Evolutionary conservation across 2,797 vertebrate species (phyloP).

Genomic region (Sebastolobus altivelis): DNA sequence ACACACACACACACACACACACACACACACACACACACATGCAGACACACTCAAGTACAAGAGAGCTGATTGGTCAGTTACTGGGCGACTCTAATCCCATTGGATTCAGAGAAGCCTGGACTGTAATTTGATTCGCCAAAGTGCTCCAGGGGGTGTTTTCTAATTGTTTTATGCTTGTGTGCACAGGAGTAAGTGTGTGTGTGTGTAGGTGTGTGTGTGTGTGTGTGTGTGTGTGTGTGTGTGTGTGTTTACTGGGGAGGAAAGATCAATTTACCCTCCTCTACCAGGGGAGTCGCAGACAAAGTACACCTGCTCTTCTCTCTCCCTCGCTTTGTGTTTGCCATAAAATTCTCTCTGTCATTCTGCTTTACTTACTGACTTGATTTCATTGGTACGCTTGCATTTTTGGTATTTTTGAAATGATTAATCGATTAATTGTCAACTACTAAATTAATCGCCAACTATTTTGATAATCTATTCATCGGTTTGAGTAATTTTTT

Average conservation of each 20-base stretch:
- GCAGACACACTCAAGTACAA: slow-evolving; percentile 6
- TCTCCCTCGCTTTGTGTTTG: neutral
- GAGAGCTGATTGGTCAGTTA: slow-evolving; percentile 49
- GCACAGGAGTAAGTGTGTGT: slow-evolving; percentile 10
- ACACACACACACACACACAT: neutral
- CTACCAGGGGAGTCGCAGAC: slow-evolving; percentile 32
- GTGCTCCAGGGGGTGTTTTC: slow-evolving; percentile 45
- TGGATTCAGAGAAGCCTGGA: slow-evolving; percentile 27
- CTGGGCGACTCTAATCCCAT: slow-evolving; percentile 21
- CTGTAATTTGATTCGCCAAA: slow-evolving; percentile 57
- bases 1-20: neutral
- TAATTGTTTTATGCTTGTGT: slow-evolving; percentile 46
- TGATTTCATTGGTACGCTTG: neutral
- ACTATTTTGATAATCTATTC: too few species aligned
- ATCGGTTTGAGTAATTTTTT: too few species aligned
- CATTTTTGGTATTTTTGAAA: neutral
- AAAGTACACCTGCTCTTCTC: slow-evolving; percentile 36
- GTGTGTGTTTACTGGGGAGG: slow-evolving; percentile 20
- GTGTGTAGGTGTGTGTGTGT: slow-evolving; percentile 2
- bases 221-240: slow-evolving; percentile 3
- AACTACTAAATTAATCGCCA: too few species aligned
- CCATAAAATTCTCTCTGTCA: slow-evolving; percentile 3
- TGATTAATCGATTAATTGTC: too few species aligned
- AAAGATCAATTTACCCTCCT: slow-evolving; percentile 52
- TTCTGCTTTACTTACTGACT: neutral